These are phyloP conservation scores for Pristionchus maxplancki DNA, from an alignment of 2,888 invertebrate genomes.

Conservation along the genomic window DNA sequence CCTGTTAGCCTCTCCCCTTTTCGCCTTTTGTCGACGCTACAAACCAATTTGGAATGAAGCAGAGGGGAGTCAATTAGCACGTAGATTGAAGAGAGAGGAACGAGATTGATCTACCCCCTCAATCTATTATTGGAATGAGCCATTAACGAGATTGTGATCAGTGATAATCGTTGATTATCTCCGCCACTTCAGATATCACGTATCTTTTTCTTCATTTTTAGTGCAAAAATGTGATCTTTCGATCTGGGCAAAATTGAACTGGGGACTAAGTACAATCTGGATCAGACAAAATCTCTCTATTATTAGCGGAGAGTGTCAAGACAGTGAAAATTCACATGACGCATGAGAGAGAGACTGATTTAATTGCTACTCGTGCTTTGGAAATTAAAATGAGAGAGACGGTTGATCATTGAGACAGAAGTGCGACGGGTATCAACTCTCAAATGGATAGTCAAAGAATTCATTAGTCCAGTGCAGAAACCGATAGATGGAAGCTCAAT, in stretches of 20 bases:
- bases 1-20: neutral
- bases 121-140: neutral
- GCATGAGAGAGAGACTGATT: neutral
- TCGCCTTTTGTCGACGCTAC: conserved; percentile 4
- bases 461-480: neutral
- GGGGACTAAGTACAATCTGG: neutral
- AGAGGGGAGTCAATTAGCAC: conserved; percentile 27
- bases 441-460: neutral
- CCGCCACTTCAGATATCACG: neutral
- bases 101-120: conserved; percentile 26
- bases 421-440: too few relatives aligned
- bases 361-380: neutral
- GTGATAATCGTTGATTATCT: neutral
- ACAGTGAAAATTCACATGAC: neutral
- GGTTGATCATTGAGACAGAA: neutral
- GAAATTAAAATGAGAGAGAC: neutral
- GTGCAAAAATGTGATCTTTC: neutral
- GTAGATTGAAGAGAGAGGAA: neutral
- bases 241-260: neutral
- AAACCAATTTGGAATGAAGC: conserved; percentile 25
- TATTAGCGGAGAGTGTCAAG: neutral
- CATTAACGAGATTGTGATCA: neutral
- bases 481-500: neutral
- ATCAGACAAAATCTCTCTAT: neutral
- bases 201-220: neutral